Evolutionary conservation across 2,888 invertebrate genomes (phyloP).

Genomic region (Schizaphis graminum): DNA sequence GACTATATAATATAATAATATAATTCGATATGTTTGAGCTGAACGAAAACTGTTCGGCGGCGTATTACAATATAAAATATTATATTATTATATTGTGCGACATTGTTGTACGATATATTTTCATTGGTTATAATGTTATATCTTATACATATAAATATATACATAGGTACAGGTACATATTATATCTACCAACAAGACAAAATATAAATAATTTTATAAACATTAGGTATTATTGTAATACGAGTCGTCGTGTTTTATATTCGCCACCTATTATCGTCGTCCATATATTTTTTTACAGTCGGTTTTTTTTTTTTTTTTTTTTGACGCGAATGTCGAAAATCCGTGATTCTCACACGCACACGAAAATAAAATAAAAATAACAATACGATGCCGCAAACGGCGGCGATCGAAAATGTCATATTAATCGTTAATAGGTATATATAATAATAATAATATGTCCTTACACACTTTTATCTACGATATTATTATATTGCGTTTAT

Average conservation of each 20-base stretch:
- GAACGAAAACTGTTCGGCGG: slow-evolving; percentile 16
- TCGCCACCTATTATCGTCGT: neutral
- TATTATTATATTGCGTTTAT: neutral
- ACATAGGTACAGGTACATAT: neutral
- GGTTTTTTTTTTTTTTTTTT: neutral
- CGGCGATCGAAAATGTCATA: slow-evolving; percentile 12
- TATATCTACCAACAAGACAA: neutral
- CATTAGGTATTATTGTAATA: slow-evolving; percentile 12
- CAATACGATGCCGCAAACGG: neutral
- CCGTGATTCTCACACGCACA: slow-evolving; percentile 9
- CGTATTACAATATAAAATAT: neutral
- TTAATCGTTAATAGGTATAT: neutral
- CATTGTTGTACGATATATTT: neutral
- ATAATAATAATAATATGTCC: neutral
- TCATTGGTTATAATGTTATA: neutral
- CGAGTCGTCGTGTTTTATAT: slow-evolving; percentile 10
- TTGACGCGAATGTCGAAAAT: slow-evolving; percentile 1
- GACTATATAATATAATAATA: slow-evolving; percentile 27
- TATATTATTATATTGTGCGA: neutral
- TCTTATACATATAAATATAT: neutral
- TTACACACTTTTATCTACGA: neutral
- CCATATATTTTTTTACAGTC: neutral
- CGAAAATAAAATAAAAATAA: slow-evolving; percentile 1
- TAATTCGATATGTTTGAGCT: slow-evolving; percentile 18
- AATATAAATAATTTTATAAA: neutral